phyloP scores from a whole-genome alignment of 2,797 vertebrate species.

The Hybognathus amarus region DNA sequence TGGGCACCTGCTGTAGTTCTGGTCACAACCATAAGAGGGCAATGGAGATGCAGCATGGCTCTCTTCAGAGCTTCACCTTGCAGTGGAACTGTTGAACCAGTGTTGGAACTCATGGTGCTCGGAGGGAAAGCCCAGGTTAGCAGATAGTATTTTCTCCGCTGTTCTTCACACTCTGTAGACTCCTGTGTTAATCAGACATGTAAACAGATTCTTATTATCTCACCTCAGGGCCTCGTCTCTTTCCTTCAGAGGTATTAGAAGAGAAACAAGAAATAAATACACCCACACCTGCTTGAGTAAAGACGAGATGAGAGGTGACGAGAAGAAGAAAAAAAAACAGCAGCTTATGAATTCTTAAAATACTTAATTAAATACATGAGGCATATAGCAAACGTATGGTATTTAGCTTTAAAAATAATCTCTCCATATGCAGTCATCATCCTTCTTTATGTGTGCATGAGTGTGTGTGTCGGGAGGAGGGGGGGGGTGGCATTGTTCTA shows the following conservation, averaged over 20 bases:
- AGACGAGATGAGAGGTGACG: neutral
- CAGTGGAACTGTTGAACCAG: slow-evolving; percentile 27
- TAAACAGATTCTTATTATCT: slow-evolving; percentile 41
- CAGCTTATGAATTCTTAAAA: slow-evolving; percentile 46
- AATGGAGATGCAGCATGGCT: slow-evolving; percentile 29
- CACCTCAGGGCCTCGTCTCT: neutral
- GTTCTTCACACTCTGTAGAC: slow-evolving; percentile 13
- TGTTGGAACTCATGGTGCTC: neutral
- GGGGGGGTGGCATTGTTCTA: neutral
- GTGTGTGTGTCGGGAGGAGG: neutral
- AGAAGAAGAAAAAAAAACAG: neutral
- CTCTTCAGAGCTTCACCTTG: slow-evolving; percentile 19
- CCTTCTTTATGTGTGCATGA: neutral
- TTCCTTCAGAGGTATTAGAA: slow-evolving; percentile 24
- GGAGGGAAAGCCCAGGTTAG: slow-evolving; percentile 15
- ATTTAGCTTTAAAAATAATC: slow-evolving; percentile 6
- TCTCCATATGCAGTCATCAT: neutral
- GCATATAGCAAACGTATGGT: slow-evolving; percentile 5
- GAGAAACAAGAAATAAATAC: neutral
- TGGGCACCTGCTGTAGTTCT: neutral
- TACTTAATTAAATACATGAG: slow-evolving; percentile 48
- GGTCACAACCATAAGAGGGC: slow-evolving; percentile 49
- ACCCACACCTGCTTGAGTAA: slow-evolving; percentile 24
- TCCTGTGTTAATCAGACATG: slow-evolving; percentile 25
- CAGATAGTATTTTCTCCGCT: slow-evolving; percentile 12